Percentiles rank a stretch among this genome's conserved stretches.
phyloP scores from a whole-genome alignment of 2,888 invertebrate genomes.

The Lepidochitona cinerea region DNA sequence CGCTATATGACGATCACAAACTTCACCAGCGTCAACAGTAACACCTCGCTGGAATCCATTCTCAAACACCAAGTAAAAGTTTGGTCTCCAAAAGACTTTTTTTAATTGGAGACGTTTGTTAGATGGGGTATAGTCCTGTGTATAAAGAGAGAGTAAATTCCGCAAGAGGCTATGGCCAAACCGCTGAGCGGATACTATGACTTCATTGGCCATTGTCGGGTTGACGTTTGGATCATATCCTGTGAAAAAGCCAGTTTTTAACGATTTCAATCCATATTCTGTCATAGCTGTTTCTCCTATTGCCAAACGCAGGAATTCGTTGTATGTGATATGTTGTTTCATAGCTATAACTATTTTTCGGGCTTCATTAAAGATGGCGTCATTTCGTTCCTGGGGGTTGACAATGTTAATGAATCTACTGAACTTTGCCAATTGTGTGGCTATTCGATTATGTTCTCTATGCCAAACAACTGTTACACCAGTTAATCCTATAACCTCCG shows the following conservation, averaged over 20 bases:
- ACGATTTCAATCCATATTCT: background rate
- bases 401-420: background rate
- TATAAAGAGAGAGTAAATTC: background rate
- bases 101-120: background rate
- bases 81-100: background rate
- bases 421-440: background rate
- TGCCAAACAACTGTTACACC: background rate
- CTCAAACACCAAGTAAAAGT: background rate
- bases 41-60: background rate
- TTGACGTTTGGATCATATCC: constrained; percentile 33
- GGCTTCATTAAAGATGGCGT: background rate
- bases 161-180: constrained; percentile 53
- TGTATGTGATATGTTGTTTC: background rate
- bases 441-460: background rate
- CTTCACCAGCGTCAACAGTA: background rate
- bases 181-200: constrained; percentile 55
- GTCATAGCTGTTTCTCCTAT: background rate
- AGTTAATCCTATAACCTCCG: background rate
- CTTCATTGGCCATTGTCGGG: constrained; percentile 48
- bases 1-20: background rate
- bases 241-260: background rate
- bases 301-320: background rate
- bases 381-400: background rate
- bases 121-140: background rate
- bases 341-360: background rate